Evolutionary conservation across 1,140 invertebrate species (phyloP).

Genomic region (Papilio polytes): DNA sequence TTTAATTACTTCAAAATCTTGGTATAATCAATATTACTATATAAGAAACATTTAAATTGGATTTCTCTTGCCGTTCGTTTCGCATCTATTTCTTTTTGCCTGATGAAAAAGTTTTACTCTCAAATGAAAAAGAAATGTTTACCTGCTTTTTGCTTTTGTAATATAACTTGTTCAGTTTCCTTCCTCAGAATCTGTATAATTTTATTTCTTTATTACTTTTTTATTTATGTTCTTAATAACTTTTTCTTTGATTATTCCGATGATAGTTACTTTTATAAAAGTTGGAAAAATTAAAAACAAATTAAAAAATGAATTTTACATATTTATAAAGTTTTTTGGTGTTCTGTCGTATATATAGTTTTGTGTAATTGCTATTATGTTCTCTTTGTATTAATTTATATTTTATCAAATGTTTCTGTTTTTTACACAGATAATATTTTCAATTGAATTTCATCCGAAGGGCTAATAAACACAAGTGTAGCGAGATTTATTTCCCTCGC

Average conservation of each 20-base stretch:
- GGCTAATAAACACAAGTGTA: constrained; percentile 18
- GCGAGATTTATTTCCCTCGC: background rate
- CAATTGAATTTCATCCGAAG: background rate
- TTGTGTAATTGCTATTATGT: no score
- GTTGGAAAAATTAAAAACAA: no score
- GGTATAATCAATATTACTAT: background rate
- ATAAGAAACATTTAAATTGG: background rate
- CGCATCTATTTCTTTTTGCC: constrained; percentile 8
- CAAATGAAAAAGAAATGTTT: constrained; percentile 24
- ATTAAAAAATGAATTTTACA: no score
- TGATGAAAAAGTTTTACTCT: constrained; percentile 12
- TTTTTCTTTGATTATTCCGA: no score
- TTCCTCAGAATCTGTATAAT: background rate
- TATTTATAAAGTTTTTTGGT: no score
- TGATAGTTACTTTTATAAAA: no score
- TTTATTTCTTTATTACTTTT: background rate
- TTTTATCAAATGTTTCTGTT: background rate
- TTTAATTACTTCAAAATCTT: no score
- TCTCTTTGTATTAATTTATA: no score
- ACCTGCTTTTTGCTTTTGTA: constrained; percentile 16
- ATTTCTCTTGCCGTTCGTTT: background rate
- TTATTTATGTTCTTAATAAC: no score
- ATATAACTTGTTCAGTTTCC: constrained; percentile 18
- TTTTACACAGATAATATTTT: background rate
- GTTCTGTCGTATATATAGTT: no score